These are phyloP conservation scores for Tapirus terrestris DNA, from an alignment of 2,113 vertebrate genomes.

Conservation along the genomic window DNA sequence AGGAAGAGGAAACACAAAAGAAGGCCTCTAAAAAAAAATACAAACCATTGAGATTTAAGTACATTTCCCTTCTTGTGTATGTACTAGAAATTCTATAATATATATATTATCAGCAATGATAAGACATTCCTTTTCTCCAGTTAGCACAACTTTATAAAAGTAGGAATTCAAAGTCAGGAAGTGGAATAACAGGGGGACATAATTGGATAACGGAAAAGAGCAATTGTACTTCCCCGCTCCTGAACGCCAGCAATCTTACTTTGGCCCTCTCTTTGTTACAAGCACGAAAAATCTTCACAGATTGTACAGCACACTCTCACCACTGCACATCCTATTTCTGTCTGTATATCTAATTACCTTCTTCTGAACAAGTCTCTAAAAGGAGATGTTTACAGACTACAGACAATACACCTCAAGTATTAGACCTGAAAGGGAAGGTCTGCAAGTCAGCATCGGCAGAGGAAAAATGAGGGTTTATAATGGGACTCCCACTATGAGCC, in stretches of 20 bases:
- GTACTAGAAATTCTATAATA: neutral
- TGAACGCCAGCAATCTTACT: neutral
- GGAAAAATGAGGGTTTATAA: neutral
- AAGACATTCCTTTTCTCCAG: neutral
- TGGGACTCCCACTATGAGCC: neutral
- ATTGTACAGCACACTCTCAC: neutral
- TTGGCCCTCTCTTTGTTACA: neutral
- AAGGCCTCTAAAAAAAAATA: neutral
- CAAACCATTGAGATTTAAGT: neutral
- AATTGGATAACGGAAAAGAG: neutral
- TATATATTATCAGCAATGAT: neutral
- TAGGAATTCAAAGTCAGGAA: neutral
- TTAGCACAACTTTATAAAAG: neutral
- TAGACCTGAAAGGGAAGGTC: neutral
- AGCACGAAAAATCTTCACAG: neutral
- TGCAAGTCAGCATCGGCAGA: neutral
- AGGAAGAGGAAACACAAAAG: neutral
- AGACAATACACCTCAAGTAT: neutral
- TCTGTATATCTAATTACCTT: neutral
- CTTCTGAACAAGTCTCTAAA: neutral
- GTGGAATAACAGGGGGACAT: neutral
- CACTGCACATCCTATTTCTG: neutral
- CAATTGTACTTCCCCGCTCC: neutral
- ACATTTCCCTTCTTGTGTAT: neutral
- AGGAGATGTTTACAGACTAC: neutral